Percentiles rank a stretch among this genome's conserved stretches.
These are phyloP conservation scores for Rhagoletis pomonella DNA, from an alignment of 1,140 invertebrate genomes.

Conservation along the genomic window DNA sequence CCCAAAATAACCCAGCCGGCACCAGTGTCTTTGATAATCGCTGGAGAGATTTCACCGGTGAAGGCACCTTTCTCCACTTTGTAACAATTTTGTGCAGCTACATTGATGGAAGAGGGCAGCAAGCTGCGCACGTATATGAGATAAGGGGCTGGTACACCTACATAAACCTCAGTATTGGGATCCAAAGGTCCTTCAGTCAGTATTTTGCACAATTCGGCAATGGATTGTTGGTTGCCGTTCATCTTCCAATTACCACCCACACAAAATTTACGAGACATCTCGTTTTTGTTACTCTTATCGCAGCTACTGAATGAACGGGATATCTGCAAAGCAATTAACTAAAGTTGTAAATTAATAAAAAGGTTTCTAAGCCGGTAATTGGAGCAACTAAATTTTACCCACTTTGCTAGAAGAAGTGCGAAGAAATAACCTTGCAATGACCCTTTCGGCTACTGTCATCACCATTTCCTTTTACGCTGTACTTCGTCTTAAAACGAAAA, in stretches of 20 bases:
- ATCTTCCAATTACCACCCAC: constrained; percentile 99
- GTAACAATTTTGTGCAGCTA: constrained; percentile 96
- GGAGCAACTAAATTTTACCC: neutral
- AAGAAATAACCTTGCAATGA: constrained; percentile 53
- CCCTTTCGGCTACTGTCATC: constrained; percentile 21
- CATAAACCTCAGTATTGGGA: constrained; percentile 89
- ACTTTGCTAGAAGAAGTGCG: neutral
- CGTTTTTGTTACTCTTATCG: constrained; percentile 19
- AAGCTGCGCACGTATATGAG: constrained; percentile 85
- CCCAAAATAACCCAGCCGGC: constrained; percentile 97
- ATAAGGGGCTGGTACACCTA: constrained; percentile 94
- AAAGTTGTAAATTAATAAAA: neutral
- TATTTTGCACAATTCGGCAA: constrained; percentile 89
- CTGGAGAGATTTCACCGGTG: constrained; percentile 93
- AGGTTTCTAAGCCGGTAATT: neutral
- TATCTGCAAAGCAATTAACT: constrained; percentile 29
- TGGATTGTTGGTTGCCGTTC: constrained; percentile 81
- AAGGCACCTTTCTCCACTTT: constrained; percentile 97
- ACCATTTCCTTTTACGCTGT: neutral
- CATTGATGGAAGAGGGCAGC: constrained; percentile 82
- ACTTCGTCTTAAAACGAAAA: too few species aligned
- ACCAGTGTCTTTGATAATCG: constrained; percentile 95
- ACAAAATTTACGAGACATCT: constrained; percentile 83
- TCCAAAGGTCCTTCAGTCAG: constrained; percentile 87
- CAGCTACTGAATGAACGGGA: neutral